These are phyloP conservation scores for Desoria tigrina DNA, from an alignment of 2,888 invertebrate species.

Conservation along the genomic window DNA sequence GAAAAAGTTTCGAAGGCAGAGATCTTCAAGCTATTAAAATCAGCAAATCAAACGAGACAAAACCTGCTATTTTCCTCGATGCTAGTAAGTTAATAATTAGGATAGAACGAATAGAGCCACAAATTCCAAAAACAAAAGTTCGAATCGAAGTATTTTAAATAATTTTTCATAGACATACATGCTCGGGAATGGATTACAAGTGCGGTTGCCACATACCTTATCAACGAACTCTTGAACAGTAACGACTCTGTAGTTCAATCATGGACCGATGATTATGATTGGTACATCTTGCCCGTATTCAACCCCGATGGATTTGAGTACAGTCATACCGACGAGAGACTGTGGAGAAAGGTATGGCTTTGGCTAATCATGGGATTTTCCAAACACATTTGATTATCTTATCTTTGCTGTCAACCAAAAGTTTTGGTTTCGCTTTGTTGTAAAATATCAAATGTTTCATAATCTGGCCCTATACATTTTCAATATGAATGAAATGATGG, in stretches of 20 bases:
- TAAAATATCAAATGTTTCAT: too few relatives aligned
- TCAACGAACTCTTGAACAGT: constrained; percentile 71
- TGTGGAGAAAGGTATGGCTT: constrained; percentile 57
- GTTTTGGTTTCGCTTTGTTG: too few relatives aligned
- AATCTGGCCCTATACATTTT: too few relatives aligned
- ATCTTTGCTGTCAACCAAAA: too few relatives aligned
- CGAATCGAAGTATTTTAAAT: too few relatives aligned
- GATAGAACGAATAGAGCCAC: too few relatives aligned
- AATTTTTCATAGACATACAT: constrained; percentile 44
- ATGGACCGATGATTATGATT: constrained; percentile 69
- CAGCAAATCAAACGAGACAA: constrained; percentile 46
- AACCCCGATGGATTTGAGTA: constrained; percentile 48
- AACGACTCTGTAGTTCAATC: constrained; percentile 61
- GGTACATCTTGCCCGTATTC: constrained; percentile 61
- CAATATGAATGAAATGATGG: too few relatives aligned
- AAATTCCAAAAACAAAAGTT: too few relatives aligned
- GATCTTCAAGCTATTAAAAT: constrained; percentile 49
- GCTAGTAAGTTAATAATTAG: constrained; percentile 53
- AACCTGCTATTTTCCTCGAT: constrained; percentile 58
- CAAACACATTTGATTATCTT: not conserved
- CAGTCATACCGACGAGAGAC: constrained; percentile 52
- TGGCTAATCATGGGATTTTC: constrained; percentile 7
- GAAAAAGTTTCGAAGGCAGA: constrained; percentile 64
- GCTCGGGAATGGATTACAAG: constrained; percentile 72
- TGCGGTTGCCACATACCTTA: constrained; percentile 69